Percentiles rank a stretch among this genome's conserved stretches.
phyloP scores from a whole-genome alignment of 2,113 vertebrate genomes.

The Ia io region DNA sequence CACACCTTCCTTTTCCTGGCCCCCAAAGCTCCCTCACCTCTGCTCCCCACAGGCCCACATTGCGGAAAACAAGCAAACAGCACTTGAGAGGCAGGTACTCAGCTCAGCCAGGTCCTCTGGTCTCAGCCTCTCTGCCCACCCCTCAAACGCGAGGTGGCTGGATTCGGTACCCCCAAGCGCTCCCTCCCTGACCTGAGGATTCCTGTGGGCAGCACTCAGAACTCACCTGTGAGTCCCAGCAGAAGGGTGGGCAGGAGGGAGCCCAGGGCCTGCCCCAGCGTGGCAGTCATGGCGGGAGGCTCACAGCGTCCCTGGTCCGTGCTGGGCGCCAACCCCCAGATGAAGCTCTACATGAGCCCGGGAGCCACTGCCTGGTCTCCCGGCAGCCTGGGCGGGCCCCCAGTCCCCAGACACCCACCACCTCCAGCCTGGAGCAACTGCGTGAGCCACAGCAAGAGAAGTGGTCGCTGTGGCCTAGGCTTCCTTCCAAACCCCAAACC shows the following conservation, averaged over 20 bases:
- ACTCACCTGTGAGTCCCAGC: constrained; percentile 49
- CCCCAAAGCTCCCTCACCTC: not conserved
- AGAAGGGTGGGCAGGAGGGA: not conserved
- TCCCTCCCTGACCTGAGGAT: not conserved
- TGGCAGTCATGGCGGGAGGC: not conserved
- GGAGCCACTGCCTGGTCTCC: not conserved
- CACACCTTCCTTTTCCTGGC: not conserved
- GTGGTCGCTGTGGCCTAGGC: not conserved
- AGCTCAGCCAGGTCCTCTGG: no score
- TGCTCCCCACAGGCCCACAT: not conserved
- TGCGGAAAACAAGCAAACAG: not conserved
- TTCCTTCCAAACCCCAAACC: not conserved
- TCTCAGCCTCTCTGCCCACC: not conserved
- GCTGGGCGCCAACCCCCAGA: not conserved
- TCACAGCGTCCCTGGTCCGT: rapidly evolving
- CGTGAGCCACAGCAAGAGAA: constrained; percentile 4
- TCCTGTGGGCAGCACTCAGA: not conserved
- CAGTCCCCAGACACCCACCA: not conserved
- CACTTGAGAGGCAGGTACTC: not conserved
- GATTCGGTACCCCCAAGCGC: not conserved
- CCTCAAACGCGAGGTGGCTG: not conserved
- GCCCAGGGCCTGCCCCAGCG: not conserved
- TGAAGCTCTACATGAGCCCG: not conserved
- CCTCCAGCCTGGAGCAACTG: not conserved
- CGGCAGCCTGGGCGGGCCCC: not conserved